Conservation (phyloP, 2,888 invertebrate genomes). For the Arctia plantaginis region DNA sequence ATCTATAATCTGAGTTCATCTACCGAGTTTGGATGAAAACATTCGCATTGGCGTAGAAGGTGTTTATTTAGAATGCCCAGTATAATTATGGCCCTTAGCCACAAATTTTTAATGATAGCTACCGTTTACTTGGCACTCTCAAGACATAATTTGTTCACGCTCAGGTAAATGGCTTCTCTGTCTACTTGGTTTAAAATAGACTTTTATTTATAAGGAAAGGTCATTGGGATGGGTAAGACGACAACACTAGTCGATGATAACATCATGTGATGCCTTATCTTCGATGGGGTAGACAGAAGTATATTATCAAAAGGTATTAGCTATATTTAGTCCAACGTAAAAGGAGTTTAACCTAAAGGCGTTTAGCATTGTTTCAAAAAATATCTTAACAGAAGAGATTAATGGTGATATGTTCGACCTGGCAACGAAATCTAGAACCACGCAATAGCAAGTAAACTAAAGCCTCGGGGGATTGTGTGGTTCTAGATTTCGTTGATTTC, state of each 20-base stretch:
- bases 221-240: constrained; percentile 12
- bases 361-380: too few relatives aligned
- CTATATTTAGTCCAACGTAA: too few relatives aligned
- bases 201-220: constrained; percentile 1
- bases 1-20: too few relatives aligned
- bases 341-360: too few relatives aligned
- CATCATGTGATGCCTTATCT: neutral
- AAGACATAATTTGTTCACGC: constrained; percentile 17
- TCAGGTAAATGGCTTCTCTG: constrained; percentile 40
- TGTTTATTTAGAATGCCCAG: neutral
- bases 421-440: too few relatives aligned
- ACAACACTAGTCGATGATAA: neutral
- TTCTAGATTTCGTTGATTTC: too few relatives aligned
- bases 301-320: too few relatives aligned
- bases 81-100: constrained; percentile 44
- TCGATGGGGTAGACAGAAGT: neutral
- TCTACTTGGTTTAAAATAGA: constrained; percentile 18
- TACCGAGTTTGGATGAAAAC: neutral
- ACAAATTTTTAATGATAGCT: constrained; percentile 37
- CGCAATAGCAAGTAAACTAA: neutral
- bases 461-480: neutral
- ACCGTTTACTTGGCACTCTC: constrained; percentile 36
- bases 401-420: too few relatives aligned
- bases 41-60: neutral
- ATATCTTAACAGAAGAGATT: too few relatives aligned